A percentile compares a stretch with the other conserved stretches of the same genome.
These are phyloP conservation scores for Crematogaster levior DNA, from an alignment of 2,888 invertebrate species.

Conservation along the genomic window DNA sequence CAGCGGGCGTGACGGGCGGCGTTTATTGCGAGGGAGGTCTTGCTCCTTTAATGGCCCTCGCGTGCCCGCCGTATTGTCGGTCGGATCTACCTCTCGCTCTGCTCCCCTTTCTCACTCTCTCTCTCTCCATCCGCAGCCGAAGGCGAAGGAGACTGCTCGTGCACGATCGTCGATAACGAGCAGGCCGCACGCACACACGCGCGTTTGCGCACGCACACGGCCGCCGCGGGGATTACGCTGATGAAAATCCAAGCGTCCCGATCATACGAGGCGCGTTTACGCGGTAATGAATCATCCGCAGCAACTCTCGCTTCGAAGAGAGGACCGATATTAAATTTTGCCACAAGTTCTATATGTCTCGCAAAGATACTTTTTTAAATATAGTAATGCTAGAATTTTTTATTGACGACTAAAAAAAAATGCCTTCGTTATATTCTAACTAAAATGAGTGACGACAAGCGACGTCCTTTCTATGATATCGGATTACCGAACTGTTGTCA, in stretches of 20 bases:
- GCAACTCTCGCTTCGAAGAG: neutral
- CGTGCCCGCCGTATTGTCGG: constrained; percentile 72
- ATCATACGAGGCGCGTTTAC: constrained; percentile 38
- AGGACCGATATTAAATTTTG: constrained; percentile 21
- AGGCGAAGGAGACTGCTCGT: constrained; percentile 59
- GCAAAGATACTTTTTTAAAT: neutral
- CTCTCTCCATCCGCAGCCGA: constrained; percentile 27
- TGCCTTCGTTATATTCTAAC: neutral
- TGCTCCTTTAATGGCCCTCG: constrained; percentile 76
- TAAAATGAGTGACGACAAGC: neutral
- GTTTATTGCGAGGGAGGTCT: constrained; percentile 69
- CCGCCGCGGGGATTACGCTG: constrained; percentile 20
- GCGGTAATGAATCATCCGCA: constrained; percentile 40
- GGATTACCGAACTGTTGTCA: neutral
- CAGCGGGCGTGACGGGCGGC: constrained; percentile 61
- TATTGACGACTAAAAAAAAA: neutral
- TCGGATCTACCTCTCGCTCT: constrained; percentile 33
- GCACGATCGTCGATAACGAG: constrained; percentile 72
- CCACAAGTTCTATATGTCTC: neutral
- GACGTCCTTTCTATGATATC: too few relatives aligned
- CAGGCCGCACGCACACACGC: constrained; percentile 45
- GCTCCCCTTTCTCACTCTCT: neutral
- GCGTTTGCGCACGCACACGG: constrained; percentile 3
- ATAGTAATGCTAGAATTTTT: neutral
- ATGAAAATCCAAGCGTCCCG: constrained; percentile 29